Conservation (phyloP, 2,888 invertebrate species). For the Volucella inanis region DNA sequence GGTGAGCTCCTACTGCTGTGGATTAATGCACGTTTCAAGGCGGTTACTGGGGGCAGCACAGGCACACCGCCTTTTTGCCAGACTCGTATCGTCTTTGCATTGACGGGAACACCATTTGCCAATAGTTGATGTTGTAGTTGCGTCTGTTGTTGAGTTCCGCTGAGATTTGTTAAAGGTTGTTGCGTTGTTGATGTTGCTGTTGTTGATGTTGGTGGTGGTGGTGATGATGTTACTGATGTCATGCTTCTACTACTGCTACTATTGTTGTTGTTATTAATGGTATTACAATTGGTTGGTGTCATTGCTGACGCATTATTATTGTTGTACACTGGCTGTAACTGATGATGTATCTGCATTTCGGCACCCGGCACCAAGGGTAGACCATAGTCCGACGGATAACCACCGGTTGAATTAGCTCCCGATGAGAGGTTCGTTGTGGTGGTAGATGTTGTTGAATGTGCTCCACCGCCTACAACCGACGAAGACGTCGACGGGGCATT, state of each 20-base stretch:
- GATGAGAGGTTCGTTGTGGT: conserved; percentile 81
- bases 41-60: conserved; percentile 92
- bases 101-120: conserved; percentile 84
- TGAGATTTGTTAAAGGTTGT: conserved; percentile 76
- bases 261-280: conserved; percentile 60
- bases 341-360: conserved; percentile 82
- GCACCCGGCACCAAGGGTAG: conserved; percentile 86
- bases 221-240: conserved; percentile 77
- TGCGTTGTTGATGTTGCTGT: conserved; percentile 77
- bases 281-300: conserved; percentile 74
- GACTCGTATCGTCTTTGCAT: conserved; percentile 91
- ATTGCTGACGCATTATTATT: conserved; percentile 77
- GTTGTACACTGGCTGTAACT: conserved; percentile 83
- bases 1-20: conserved; percentile 93
- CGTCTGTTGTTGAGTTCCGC: conserved; percentile 78
- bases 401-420: conserved; percentile 78
- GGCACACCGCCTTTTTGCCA: conserved; percentile 94
- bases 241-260: conserved; percentile 76
- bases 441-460: conserved; percentile 80
- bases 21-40: conserved; percentile 91
- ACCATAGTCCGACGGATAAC: conserved; percentile 91
- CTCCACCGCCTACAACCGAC: conserved; percentile 74
- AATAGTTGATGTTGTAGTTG: conserved; percentile 78
- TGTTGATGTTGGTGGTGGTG: conserved; percentile 10
- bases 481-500: conserved; percentile 73